These are phyloP conservation scores for Oxyruncus cristatus DNA, from an alignment of 2,113 vertebrate species.

Conservation along the genomic window DNA sequence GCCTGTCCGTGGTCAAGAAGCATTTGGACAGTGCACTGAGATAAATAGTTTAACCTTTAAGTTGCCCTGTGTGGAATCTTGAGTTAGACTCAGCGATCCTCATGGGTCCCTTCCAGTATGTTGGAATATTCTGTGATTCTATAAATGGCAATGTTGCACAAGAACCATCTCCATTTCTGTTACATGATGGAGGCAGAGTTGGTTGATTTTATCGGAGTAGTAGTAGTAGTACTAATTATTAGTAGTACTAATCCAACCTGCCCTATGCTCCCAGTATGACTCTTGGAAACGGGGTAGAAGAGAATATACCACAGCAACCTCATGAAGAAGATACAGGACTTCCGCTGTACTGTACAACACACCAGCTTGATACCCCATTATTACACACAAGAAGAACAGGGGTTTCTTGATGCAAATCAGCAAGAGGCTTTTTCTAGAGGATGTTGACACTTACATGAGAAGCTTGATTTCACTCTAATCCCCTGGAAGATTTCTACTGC, in stretches of 20 bases:
- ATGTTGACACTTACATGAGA: not conserved
- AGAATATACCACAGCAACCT: not conserved
- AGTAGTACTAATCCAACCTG: not conserved
- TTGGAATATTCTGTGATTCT: not conserved
- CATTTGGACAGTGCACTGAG: not conserved
- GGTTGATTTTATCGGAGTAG: not conserved
- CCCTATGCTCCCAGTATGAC: not conserved
- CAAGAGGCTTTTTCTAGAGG: not conserved
- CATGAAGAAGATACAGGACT: not conserved
- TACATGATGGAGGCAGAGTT: not conserved
- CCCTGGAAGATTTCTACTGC: not conserved
- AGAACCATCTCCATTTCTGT: not conserved
- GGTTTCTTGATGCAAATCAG: not conserved
- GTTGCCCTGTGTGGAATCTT: not conserved
- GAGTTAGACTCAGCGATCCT: not conserved
- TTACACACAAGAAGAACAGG: not conserved
- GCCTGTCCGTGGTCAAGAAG: not conserved
- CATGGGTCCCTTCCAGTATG: not conserved
- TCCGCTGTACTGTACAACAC: not conserved
- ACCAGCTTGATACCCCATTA: not conserved
- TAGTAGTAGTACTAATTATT: too few relatives aligned
- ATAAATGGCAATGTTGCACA: fast-evolving
- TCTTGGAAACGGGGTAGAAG: not conserved
- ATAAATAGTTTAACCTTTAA: not conserved
- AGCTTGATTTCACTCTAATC: not conserved